phyloP scores from a whole-genome alignment of 2,797 vertebrate genomes.

The Eurystomus glaucurus region DNA sequence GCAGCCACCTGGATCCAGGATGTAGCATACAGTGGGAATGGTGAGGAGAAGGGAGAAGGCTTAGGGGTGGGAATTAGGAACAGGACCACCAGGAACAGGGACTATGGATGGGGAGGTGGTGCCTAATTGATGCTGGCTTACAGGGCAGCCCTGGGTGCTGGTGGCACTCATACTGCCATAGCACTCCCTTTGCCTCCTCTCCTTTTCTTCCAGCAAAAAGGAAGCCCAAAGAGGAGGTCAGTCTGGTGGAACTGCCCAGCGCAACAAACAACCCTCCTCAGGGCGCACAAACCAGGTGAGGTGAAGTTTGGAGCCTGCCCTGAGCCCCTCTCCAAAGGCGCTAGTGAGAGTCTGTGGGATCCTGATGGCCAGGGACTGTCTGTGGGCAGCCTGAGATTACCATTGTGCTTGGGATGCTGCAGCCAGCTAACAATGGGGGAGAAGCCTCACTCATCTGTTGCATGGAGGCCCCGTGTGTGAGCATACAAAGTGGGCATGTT shows the following conservation, averaged over 20 bases:
- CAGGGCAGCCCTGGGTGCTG: background rate
- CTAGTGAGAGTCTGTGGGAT: background rate
- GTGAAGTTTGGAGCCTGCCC: accelerated
- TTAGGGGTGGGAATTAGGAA: constrained; percentile 46
- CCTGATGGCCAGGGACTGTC: background rate
- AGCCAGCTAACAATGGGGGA: background rate
- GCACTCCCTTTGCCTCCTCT: background rate
- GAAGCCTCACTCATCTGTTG: background rate
- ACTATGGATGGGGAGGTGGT: background rate
- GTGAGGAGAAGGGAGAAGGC: constrained; percentile 59
- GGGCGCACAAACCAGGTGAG: constrained; percentile 51
- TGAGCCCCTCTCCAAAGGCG: background rate
- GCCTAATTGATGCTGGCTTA: background rate
- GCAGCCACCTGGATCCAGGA: constrained; percentile 39
- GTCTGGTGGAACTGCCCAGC: constrained; percentile 38
- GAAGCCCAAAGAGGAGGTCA: constrained; percentile 69
- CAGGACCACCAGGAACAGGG: constrained; percentile 26
- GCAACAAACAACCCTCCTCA: background rate
- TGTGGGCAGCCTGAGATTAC: background rate
- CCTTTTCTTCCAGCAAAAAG: constrained; percentile 61
- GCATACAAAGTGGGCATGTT: background rate
- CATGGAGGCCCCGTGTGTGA: background rate
- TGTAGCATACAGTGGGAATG: constrained; percentile 65
- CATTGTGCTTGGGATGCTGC: background rate
- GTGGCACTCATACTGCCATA: background rate